Conservation (phyloP, 1,140 invertebrate genomes). For the Aphis craccivora region DNA sequence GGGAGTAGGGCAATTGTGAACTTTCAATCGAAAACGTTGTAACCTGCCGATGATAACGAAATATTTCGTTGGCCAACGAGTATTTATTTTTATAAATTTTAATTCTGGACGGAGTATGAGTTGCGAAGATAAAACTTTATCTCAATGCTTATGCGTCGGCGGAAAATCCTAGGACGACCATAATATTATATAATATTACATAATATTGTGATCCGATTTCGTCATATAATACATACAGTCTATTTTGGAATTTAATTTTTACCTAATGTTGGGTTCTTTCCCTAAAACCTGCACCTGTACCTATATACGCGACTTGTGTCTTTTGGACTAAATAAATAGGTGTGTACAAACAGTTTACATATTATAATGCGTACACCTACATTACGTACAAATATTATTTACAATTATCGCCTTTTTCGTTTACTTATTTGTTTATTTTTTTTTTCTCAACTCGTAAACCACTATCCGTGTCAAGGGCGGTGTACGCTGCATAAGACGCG, state of each 20-base stretch:
- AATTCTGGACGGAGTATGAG: not conserved
- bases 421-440: constrained; percentile 20
- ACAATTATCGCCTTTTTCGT: constrained; percentile 26
- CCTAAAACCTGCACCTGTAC: not conserved
- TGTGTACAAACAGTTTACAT: not conserved
- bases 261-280: not conserved
- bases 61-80: not conserved
- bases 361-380: not conserved
- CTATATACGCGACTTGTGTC: not conserved
- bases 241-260: not conserved
- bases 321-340: not conserved
- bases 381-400: not conserved
- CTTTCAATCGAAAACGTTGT: constrained; percentile 27
- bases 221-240: too few relatives aligned
- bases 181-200: not conserved
- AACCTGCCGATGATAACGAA: constrained; percentile 12
- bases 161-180: not conserved
- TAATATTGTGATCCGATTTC: not conserved
- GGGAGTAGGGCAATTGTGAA: not conserved
- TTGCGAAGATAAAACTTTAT: constrained; percentile 3
- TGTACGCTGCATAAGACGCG: not conserved
- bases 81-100: constrained; percentile 19
- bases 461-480: constrained; percentile 53
- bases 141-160: not conserved
- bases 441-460: not conserved